These are phyloP conservation scores for Corbicula japonica DNA, from an alignment of 2,888 invertebrate species.

Conservation along the genomic window DNA sequence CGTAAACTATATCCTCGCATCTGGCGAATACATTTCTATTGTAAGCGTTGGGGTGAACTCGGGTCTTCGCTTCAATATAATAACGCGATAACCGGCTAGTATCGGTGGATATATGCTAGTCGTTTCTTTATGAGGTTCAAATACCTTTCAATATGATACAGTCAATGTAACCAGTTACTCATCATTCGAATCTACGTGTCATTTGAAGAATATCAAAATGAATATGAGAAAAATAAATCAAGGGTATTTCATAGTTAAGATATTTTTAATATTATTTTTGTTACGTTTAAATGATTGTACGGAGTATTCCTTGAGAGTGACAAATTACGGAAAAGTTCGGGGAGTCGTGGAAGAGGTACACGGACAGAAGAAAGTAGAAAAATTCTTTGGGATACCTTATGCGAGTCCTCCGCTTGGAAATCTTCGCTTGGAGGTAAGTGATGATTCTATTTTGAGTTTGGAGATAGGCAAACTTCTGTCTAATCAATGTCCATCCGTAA, in stretches of 20 bases:
- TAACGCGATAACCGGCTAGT: constrained; percentile 16
- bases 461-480: too few relatives aligned
- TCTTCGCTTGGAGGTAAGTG: constrained; percentile 57
- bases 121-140: neutral
- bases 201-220: constrained; percentile 6
- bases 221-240: neutral
- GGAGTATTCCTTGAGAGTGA: constrained; percentile 47
- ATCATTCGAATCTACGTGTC: neutral
- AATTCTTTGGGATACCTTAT: constrained; percentile 61
- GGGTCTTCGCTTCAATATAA: constrained; percentile 19
- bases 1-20: constrained; percentile 11
- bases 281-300: constrained; percentile 7
- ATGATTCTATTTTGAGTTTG: too few relatives aligned
- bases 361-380: constrained; percentile 55
- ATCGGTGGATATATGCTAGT: constrained; percentile 7
- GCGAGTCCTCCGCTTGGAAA: constrained; percentile 59
- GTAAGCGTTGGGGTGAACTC: constrained; percentile 18
- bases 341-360: constrained; percentile 54
- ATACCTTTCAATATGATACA: constrained; percentile 1
- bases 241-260: neutral
- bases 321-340: constrained; percentile 55
- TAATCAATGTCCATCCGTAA: too few relatives aligned
- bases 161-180: neutral
- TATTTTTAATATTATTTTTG: neutral
- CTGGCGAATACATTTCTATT: constrained; percentile 27